Conservation (phyloP, 2,797 vertebrate genomes). For the Chiroxiphia lanceolata region DNA sequence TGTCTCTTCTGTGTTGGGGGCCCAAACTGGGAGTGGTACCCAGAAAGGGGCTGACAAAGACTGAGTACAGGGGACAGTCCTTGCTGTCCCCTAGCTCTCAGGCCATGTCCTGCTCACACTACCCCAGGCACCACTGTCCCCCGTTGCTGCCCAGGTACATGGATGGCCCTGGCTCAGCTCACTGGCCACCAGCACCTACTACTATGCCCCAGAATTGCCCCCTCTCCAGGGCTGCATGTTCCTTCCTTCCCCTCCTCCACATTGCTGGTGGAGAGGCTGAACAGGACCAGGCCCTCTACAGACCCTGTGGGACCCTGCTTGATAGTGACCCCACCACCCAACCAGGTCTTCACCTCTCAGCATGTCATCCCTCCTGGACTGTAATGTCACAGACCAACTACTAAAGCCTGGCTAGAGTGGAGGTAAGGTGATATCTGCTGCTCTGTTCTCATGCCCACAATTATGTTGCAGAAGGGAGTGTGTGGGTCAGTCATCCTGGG, state of each 20-base stretch:
- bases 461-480: background rate
- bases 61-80: background rate
- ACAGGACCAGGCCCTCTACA: background rate
- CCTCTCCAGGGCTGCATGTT: accelerated
- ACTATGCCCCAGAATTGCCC: background rate
- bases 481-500: background rate
- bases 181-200: background rate
- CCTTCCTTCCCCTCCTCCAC: background rate
- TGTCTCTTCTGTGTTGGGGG: background rate
- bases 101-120: background rate
- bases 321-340: background rate
- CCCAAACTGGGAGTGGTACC: background rate
- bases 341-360: background rate
- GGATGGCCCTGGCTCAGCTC: background rate
- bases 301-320: background rate
- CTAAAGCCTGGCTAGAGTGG: background rate
- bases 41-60: background rate
- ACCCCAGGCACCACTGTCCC: background rate
- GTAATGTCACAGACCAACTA: background rate
- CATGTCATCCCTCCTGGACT: background rate
- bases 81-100: accelerated
- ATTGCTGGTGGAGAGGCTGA: background rate
- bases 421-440: too few relatives aligned
- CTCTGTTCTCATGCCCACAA: background rate
- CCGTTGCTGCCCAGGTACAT: accelerated